phyloP scores from a whole-genome alignment of 2,888 invertebrate species.

The Rhimphoctona megacephalus region DNA sequence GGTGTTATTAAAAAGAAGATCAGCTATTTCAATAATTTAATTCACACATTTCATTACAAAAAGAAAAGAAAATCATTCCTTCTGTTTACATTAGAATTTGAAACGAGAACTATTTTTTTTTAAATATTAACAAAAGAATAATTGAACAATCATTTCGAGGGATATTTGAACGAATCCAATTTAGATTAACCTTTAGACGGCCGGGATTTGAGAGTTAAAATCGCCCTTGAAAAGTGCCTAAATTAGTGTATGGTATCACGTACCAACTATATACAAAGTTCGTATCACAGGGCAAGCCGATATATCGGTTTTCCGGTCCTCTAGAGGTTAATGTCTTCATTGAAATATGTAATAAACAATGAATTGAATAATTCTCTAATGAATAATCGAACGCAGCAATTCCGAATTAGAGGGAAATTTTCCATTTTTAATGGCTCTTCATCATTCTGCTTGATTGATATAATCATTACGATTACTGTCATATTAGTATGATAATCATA shows the following conservation, averaged over 20 bases:
- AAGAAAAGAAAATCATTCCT: background rate
- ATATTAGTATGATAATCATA: too few relatives aligned
- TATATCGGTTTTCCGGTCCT: too few relatives aligned
- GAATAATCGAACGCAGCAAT: background rate
- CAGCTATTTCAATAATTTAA: background rate
- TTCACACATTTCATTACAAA: background rate
- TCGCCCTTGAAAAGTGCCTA: too few relatives aligned
- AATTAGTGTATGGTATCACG: too few relatives aligned
- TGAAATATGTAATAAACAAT: background rate
- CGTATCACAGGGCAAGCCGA: too few relatives aligned
- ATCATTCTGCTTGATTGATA: background rate
- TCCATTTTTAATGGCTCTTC: background rate
- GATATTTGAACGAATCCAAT: background rate
- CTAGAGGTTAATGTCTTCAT: background rate
- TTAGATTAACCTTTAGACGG: too few relatives aligned
- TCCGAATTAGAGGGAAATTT: background rate
- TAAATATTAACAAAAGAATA: background rate
- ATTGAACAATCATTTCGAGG: background rate
- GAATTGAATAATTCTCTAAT: background rate
- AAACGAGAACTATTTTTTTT: background rate
- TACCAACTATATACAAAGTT: too few relatives aligned
- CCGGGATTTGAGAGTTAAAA: too few relatives aligned
- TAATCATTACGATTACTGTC: background rate
- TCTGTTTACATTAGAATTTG: background rate
- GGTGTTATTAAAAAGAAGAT: background rate